These are phyloP conservation scores for Drosophila mimica DNA, from an alignment of 2,888 invertebrate genomes.

Conservation along the genomic window DNA sequence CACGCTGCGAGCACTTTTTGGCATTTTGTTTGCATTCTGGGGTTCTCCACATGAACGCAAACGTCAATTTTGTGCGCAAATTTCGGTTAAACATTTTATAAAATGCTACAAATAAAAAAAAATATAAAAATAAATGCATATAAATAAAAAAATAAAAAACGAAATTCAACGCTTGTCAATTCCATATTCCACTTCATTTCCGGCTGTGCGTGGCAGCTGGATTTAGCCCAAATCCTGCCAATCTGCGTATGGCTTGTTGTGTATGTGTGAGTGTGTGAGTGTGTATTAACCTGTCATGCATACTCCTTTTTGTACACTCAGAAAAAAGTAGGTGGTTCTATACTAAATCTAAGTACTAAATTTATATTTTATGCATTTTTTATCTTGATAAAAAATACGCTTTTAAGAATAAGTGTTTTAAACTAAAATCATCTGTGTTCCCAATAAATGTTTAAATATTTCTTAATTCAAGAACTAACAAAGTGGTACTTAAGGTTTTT, in stretches of 20 bases:
- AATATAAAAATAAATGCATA: slow-evolving; percentile 1
- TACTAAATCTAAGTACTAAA: neutral
- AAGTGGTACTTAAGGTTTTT: neutral
- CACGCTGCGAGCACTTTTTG: slow-evolving; percentile 23
- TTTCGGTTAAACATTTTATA: slow-evolving; percentile 57
- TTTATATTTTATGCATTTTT: neutral
- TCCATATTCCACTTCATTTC: slow-evolving; percentile 72
- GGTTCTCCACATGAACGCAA: slow-evolving; percentile 37
- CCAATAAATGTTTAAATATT: neutral
- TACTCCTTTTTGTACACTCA: slow-evolving; percentile 1
- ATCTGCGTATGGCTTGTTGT: slow-evolving; percentile 6
- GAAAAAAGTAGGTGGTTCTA: neutral
- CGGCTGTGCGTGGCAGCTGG: slow-evolving; percentile 52
- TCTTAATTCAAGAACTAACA: neutral
- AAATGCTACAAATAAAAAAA: slow-evolving; percentile 35
- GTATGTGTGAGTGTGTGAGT: slow-evolving; percentile 8
- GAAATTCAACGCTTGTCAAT: slow-evolving; percentile 42
- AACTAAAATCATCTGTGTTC: neutral
- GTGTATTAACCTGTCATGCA: neutral
- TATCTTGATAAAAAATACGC: neutral
- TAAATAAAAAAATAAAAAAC: neutral
- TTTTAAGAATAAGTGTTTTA: neutral
- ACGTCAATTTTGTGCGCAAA: slow-evolving; percentile 25
- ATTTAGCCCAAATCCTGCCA: slow-evolving; percentile 45
- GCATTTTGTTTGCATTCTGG: slow-evolving; percentile 40